phyloP scores from a whole-genome alignment of 2,113 vertebrate species.

The Pitta sordida region DNA sequence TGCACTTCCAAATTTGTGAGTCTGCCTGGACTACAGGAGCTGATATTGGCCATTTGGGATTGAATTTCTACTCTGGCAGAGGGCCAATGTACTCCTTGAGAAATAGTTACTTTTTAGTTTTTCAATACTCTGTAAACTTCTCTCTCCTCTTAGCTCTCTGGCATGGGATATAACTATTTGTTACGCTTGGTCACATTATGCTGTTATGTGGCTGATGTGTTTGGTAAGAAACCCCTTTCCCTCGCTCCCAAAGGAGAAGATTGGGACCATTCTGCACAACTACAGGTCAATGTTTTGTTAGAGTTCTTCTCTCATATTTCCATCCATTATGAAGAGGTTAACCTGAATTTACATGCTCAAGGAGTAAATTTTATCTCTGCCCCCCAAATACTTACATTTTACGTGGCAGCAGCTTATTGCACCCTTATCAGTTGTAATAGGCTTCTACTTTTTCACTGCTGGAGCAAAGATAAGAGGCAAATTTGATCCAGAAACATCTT shows the following conservation, averaged over 20 bases:
- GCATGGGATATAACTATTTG: background rate
- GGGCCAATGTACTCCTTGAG: background rate
- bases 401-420: background rate
- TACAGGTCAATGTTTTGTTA: background rate
- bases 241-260: background rate
- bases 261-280: background rate
- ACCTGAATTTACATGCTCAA: background rate
- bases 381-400: background rate
- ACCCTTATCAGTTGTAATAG: background rate
- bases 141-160: background rate
- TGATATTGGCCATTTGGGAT: background rate
- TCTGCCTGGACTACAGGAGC: background rate
- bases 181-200: background rate
- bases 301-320: background rate
- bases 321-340: background rate
- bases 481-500: background rate
- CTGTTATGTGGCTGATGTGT: background rate
- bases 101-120: background rate
- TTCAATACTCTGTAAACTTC: background rate
- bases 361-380: background rate
- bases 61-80: background rate
- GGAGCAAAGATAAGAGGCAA: background rate
- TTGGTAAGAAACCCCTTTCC: background rate
- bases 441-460: background rate
- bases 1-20: background rate